Evolutionary conservation across 1,140 invertebrate genomes (phyloP).

Genomic region (Hylaeus volcanicus): DNA sequence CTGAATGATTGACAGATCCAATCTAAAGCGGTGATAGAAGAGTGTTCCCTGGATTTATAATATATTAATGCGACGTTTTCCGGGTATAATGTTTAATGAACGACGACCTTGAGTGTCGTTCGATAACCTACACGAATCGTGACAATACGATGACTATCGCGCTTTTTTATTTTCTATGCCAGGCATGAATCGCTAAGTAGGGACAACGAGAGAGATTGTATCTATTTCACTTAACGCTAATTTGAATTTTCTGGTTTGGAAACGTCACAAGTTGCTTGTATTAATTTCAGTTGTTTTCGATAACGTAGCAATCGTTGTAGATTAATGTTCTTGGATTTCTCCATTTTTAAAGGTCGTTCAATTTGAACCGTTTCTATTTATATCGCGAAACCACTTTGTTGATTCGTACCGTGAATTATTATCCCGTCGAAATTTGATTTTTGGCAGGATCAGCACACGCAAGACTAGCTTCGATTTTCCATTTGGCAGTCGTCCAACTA

Average conservation of each 20-base stretch:
- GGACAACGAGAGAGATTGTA: not conserved
- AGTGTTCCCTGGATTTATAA: no score
- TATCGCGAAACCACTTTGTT: not conserved
- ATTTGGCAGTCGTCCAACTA: constrained; percentile 50
- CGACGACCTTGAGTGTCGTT: not conserved
- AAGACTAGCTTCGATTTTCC: constrained; percentile 42
- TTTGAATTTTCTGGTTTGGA: not conserved
- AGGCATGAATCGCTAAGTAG: not conserved
- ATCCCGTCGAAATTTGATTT: constrained; percentile 18
- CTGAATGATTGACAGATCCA: no score
- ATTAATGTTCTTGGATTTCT: not conserved
- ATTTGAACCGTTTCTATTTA: not conserved
- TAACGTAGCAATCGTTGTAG: not conserved
- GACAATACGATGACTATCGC: not conserved
- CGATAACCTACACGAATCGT: not conserved
- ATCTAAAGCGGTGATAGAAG: not conserved
- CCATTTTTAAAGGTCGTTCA: not conserved
- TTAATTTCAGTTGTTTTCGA: not conserved
- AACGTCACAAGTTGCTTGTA: no score
- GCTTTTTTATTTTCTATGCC: not conserved
- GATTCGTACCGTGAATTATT: constrained; percentile 34
- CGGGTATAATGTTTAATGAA: not conserved
- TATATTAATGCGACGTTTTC: not conserved
- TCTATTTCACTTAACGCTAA: not conserved
- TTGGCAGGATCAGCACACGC: constrained; percentile 24